Evolutionary conservation across 2,888 invertebrate genomes (phyloP).

Genomic region (Altica lythri): DNA sequence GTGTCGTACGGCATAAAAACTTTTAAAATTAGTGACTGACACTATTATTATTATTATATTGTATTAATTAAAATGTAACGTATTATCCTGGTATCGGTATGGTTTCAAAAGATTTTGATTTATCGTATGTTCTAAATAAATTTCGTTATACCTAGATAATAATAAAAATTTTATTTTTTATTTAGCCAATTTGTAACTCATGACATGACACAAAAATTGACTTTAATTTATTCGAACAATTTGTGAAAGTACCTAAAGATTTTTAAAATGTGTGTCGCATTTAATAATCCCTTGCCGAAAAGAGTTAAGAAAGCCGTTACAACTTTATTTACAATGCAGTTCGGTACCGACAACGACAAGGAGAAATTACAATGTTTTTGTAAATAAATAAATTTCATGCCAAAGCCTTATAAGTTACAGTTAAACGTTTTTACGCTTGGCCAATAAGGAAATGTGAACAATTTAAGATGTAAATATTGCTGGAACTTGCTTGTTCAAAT

Average conservation of each 20-base stretch:
- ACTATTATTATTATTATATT: too few relatives aligned
- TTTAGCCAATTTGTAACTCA: too few relatives aligned
- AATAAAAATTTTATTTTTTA: too few relatives aligned
- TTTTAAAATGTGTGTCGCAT: slow-evolving; percentile 28
- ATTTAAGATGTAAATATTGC: slow-evolving; percentile 19
- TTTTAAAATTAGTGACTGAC: too few relatives aligned
- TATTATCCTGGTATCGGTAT: too few relatives aligned
- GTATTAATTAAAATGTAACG: too few relatives aligned
- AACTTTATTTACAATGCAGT: slow-evolving; percentile 27
- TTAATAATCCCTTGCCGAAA: slow-evolving; percentile 28
- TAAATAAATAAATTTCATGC: slow-evolving; percentile 21
- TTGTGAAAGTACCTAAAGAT: slow-evolving; percentile 27
- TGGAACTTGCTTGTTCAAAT: slow-evolving; percentile 1
- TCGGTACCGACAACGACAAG: slow-evolving; percentile 18
- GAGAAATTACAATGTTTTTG: slow-evolving; percentile 27
- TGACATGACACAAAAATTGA: slow-evolving; percentile 25
- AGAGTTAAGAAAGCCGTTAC: slow-evolving; percentile 26
- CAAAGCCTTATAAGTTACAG: slow-evolving; percentile 12
- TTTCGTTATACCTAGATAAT: too few relatives aligned
- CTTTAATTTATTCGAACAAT: slow-evolving; percentile 26
- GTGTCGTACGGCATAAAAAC: too few relatives aligned
- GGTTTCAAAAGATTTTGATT: too few relatives aligned
- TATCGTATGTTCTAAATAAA: too few relatives aligned
- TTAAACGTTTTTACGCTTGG: slow-evolving; percentile 3
- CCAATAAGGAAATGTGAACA: slow-evolving; percentile 15